A percentile compares a stretch with the other conserved stretches of the same genome.
Evolutionary conservation across 2,113 vertebrate species (phyloP).

Genomic region (Nymphicus hollandicus): DNA sequence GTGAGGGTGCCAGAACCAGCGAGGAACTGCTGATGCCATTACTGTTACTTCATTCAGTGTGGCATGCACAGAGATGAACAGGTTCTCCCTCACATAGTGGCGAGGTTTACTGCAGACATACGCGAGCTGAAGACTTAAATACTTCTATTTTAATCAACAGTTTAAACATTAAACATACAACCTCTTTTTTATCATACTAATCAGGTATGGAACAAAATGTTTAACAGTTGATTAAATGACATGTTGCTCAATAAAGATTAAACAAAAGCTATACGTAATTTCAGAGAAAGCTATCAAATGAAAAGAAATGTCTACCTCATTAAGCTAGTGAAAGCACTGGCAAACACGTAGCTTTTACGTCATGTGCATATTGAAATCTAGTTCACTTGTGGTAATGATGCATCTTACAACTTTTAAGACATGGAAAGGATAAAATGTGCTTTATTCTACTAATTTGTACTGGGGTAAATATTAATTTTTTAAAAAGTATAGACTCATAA

Average conservation of each 20-base stretch:
- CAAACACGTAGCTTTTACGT: neutral
- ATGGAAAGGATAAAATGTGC: neutral
- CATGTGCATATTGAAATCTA: neutral
- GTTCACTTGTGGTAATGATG: neutral
- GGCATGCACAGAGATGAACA: neutral
- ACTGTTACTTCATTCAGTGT: neutral
- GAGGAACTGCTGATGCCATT: neutral
- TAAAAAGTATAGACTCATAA: neutral
- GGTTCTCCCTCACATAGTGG: neutral
- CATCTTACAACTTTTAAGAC: neutral
- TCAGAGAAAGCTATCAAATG: neutral
- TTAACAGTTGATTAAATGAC: slow-evolving; percentile 1
- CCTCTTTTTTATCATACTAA: neutral
- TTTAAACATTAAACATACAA: slow-evolving; percentile 21
- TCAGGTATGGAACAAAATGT: neutral
- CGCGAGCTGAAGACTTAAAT: neutral
- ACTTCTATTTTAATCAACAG: neutral
- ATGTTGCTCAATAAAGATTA: slow-evolving; percentile 14
- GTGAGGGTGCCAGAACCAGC: neutral
- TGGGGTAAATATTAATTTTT: neutral
- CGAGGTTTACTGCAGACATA: neutral
- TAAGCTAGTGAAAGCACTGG: neutral
- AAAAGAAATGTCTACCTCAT: neutral
- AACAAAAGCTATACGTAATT: neutral
- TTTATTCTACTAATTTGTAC: neutral